Percentiles rank a stretch among this genome's conserved stretches.
These are phyloP conservation scores for Stenchaetothrips biformis DNA, from an alignment of 2,888 invertebrate genomes.

Conservation along the genomic window DNA sequence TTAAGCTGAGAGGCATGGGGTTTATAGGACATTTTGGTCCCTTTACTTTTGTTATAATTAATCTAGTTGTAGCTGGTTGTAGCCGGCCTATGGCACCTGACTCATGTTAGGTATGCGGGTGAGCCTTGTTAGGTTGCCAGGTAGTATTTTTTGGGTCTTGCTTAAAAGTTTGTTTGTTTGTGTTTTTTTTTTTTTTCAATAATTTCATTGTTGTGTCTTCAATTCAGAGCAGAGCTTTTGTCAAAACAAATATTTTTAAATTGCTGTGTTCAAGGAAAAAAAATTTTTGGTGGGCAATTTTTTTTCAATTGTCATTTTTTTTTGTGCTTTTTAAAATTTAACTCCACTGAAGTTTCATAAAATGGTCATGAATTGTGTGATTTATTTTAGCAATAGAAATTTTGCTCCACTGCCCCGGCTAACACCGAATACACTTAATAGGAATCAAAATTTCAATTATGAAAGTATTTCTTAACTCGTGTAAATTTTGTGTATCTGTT, in stretches of 20 bases:
- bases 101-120: background rate
- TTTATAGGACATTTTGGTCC: constrained; percentile 13
- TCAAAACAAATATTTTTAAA: background rate
- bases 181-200: background rate
- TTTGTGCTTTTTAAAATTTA: background rate
- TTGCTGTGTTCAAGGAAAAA: background rate
- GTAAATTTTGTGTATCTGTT: background rate
- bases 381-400: constrained; percentile 3
- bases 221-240: background rate
- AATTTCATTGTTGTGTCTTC: background rate
- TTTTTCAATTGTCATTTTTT: background rate
- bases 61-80: constrained; percentile 15
- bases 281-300: background rate
- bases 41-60: constrained; percentile 22
- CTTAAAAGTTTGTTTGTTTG: background rate
- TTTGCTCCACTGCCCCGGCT: background rate
- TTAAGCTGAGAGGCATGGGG: background rate
- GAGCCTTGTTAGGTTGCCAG: background rate
- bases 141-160: background rate
- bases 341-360: background rate
- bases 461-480: constrained; percentile 5
- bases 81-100: constrained; percentile 24
- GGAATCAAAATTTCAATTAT: constrained; percentile 23
- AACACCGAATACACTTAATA: constrained; percentile 8
- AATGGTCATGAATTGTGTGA: background rate